Conservation (phyloP, 1,140 invertebrate genomes). For the Drosophila sucinea region DNA sequence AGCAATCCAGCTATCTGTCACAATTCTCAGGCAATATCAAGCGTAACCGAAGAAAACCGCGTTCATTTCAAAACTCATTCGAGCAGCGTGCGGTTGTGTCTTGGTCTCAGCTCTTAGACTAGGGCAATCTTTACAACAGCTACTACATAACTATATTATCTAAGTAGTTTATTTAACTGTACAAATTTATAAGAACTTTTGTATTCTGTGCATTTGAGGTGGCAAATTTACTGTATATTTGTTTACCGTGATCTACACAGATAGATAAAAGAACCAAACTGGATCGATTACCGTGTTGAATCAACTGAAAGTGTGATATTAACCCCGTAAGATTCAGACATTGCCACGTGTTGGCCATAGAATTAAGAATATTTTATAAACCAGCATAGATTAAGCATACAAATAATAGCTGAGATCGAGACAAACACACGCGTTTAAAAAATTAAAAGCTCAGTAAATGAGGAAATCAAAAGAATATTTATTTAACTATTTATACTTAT, state of each 20-base stretch:
- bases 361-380: slow-evolving; percentile 6
- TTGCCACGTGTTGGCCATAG: slow-evolving; percentile 57
- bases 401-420: background rate
- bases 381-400: slow-evolving; percentile 20
- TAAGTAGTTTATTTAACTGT: slow-evolving; percentile 44
- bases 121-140: slow-evolving; percentile 8
- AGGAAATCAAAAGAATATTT: too few relatives aligned
- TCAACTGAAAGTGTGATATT: slow-evolving; percentile 82
- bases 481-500: too few relatives aligned
- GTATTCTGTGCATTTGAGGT: slow-evolving; percentile 82
- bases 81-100: slow-evolving; percentile 51
- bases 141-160: background rate
- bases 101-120: background rate
- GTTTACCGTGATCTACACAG: slow-evolving; percentile 82
- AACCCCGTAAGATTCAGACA: slow-evolving; percentile 82
- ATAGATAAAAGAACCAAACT: slow-evolving; percentile 68
- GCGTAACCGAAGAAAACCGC: slow-evolving; percentile 4
- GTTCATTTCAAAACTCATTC: slow-evolving; percentile 55
- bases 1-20: slow-evolving; percentile 41
- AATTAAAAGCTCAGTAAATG: too few relatives aligned
- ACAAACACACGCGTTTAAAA: background rate
- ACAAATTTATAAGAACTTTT: slow-evolving; percentile 28
- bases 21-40: slow-evolving; percentile 29
- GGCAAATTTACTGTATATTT: slow-evolving; percentile 77
- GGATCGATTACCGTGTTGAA: slow-evolving; percentile 82